Percentiles rank a stretch among this genome's conserved stretches.
These are phyloP conservation scores for Drosophila pseudotalamancana DNA, from an alignment of 2,888 invertebrate species.

Conservation along the genomic window DNA sequence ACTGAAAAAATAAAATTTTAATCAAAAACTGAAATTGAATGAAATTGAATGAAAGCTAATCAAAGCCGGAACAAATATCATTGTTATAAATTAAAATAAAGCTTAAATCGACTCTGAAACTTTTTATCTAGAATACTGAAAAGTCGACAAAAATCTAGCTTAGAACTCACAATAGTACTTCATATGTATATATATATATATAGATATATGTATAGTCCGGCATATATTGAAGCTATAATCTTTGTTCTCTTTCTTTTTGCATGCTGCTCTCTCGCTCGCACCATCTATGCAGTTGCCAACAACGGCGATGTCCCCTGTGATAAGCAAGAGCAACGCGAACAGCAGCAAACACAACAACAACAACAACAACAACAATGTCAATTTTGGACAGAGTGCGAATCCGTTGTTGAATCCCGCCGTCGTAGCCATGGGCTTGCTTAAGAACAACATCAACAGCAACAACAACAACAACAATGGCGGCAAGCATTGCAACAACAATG, in stretches of 20 bases:
- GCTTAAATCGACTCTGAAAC: too few relatives aligned
- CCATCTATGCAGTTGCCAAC: conserved; percentile 72
- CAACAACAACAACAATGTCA: conserved; percentile 27
- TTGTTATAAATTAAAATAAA: too few relatives aligned
- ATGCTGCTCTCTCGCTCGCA: conserved; percentile 34
- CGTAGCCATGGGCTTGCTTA: conserved; percentile 33
- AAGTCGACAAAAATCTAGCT: too few relatives aligned
- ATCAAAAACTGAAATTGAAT: too few relatives aligned
- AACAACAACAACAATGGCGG: conserved; percentile 2
- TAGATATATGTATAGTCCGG: too few relatives aligned
- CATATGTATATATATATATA: too few relatives aligned
- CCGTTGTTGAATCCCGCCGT: conserved; percentile 9
- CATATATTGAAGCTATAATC: too few relatives aligned
- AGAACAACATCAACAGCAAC: conserved; percentile 29
- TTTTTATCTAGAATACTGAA: too few relatives aligned
- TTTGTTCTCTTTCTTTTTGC: conserved; percentile 20
- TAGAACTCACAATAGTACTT: too few relatives aligned
- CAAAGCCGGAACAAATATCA: too few relatives aligned
- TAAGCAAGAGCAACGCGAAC: conserved; percentile 75
- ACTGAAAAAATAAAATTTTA: too few relatives aligned
- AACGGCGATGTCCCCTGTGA: conserved; percentile 83
- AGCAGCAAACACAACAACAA: conserved; percentile 33
- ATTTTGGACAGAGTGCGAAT: conserved; percentile 18
- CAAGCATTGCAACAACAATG: conserved; percentile 2
- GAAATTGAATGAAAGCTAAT: too few relatives aligned